Percentiles rank a stretch among this genome's conserved stretches.
Conservation (phyloP, 2,113 vertebrate genomes). For the Gambusia affinis region DNA sequence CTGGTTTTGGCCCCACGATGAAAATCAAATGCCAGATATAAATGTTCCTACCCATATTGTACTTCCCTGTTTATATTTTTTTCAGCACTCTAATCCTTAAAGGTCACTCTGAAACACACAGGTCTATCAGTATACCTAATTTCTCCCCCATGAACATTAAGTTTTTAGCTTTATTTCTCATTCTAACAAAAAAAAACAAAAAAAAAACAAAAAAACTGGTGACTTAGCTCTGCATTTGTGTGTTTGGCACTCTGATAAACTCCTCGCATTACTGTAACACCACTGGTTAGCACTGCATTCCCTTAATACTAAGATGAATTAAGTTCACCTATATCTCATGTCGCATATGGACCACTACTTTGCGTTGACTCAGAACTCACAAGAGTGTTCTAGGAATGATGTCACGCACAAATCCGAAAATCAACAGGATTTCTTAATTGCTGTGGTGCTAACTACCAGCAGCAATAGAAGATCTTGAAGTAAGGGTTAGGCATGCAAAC, state of each 20-base stretch:
- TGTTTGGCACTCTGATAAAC: too few species aligned
- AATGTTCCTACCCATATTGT: neutral
- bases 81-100: neutral
- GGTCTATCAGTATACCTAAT: neutral
- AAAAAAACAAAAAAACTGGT: too few species aligned
- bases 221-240: too few species aligned
- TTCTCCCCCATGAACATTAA: neutral
- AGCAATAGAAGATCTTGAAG: too few species aligned
- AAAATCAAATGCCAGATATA: constrained; percentile 25
- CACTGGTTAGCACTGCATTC: too few species aligned
- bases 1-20: constrained; percentile 27
- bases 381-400: too few species aligned
- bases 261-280: too few species aligned
- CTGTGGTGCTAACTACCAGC: neutral
- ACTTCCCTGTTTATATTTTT: neutral
- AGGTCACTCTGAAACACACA: neutral
- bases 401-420: neutral
- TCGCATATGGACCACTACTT: neutral
- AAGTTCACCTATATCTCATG: too few species aligned
- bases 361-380: neutral
- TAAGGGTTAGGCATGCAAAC: too few species aligned
- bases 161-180: too few species aligned
- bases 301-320: too few species aligned
- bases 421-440: neutral
- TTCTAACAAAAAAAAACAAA: too few species aligned